Conservation (phyloP, 2,113 vertebrate species). For the Scalopus aquaticus region DNA sequence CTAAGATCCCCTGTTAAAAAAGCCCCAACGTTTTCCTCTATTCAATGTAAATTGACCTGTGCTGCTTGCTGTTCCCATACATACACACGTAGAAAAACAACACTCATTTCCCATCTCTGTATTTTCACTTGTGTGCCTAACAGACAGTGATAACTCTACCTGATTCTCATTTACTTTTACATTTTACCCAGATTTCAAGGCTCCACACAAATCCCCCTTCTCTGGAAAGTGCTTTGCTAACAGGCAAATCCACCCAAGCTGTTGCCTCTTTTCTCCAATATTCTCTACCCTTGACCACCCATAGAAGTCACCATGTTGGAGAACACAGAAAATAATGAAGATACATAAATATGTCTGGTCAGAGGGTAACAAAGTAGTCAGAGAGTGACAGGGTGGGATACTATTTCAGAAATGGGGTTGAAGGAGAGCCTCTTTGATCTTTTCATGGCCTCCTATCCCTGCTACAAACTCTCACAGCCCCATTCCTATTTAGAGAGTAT, state of each 20-base stretch:
- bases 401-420: neutral
- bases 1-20: neutral
- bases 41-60: neutral
- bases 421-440: neutral
- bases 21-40: neutral
- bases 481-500: neutral
- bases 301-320: neutral
- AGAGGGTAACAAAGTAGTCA: neutral
- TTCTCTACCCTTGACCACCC: neutral
- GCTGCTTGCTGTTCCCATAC: accelerated
- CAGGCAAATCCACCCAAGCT: neutral
- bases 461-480: neutral
- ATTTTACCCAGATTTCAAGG: neutral
- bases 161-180: neutral
- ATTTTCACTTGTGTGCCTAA: neutral
- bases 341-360: neutral
- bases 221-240: neutral
- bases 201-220: neutral
- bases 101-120: neutral
- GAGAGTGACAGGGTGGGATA: neutral
- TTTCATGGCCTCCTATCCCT: neutral
- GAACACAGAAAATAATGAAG: too few relatives aligned
- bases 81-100: neutral
- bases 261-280: accelerated
- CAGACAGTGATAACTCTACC: neutral